phyloP scores from a whole-genome alignment of 2,797 vertebrate genomes.

The Oreonectes daqikongensis region DNA sequence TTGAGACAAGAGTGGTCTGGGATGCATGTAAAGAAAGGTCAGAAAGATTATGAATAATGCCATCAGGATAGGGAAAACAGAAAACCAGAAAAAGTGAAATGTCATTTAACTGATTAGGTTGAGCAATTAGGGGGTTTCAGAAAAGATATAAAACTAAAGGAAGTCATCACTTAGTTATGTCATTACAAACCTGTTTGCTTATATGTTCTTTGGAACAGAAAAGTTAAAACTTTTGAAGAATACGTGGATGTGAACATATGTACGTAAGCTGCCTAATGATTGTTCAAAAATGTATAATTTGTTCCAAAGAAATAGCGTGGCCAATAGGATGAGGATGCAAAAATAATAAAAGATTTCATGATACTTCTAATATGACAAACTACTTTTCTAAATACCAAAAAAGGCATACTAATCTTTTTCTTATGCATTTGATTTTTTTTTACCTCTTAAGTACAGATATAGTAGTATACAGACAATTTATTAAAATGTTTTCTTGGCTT shows the following conservation, averaged over 20 bases:
- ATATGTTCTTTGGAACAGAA: neutral
- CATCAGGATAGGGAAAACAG: neutral
- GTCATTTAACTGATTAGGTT: neutral
- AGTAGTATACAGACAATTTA: neutral
- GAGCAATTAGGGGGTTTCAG: neutral
- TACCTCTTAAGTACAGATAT: neutral
- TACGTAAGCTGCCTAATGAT: neutral
- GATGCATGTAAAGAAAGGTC: constrained; percentile 23
- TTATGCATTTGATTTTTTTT: neutral
- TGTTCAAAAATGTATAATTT: neutral
- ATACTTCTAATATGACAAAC: no score
- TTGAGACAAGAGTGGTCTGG: constrained; percentile 33
- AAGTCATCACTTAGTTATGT: neutral
- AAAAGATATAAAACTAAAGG: neutral
- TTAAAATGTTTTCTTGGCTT: neutral
- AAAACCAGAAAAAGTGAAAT: constrained; percentile 4
- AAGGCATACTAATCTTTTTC: neutral
- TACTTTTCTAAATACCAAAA: no score
- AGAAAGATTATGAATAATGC: constrained; percentile 22
- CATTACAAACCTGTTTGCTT: neutral
- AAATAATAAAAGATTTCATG: neutral
- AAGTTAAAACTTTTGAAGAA: neutral
- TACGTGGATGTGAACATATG: neutral
- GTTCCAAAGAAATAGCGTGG: neutral
- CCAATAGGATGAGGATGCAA: neutral